phyloP scores from a whole-genome alignment of 2,888 invertebrate genomes.

The Mamestra brassicae region DNA sequence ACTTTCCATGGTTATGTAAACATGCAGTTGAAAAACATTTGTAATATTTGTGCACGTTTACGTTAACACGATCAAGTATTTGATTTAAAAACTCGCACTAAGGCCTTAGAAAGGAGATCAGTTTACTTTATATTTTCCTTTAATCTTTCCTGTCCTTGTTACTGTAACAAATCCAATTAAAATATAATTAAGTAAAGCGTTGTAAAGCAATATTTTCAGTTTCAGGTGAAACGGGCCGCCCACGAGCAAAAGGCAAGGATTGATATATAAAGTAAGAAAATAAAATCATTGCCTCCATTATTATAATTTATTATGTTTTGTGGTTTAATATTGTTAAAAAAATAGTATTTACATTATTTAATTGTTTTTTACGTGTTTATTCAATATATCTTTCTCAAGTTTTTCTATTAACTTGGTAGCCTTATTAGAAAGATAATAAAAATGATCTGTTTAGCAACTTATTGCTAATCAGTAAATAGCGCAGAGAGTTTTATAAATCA shows the following conservation, averaged over 20 bases:
- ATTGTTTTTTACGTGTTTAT: no score
- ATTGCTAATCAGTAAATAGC: no score
- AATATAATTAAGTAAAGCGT: conserved; percentile 26
- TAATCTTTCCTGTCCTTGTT: conserved; percentile 9
- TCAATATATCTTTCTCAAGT: no score
- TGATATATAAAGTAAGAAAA: not conserved
- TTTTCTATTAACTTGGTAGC: no score
- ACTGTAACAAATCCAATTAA: conserved; percentile 34
- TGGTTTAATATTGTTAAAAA: not conserved
- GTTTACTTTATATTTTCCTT: conserved; percentile 2
- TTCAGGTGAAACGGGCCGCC: conserved; percentile 47
- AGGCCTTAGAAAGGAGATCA: not conserved
- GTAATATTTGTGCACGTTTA: no score
- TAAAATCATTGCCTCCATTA: no score
- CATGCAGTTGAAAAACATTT: no score
- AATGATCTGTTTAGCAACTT: no score
- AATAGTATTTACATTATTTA: not conserved
- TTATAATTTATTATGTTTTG: not conserved
- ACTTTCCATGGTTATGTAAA: no score
- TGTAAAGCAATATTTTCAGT: conserved; percentile 26
- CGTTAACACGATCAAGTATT: no score
- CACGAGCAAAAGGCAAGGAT: conserved; percentile 42
- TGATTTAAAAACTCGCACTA: not conserved
- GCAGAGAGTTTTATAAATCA: no score
- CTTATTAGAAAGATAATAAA: no score